A percentile compares a stretch with the other conserved stretches of the same genome.
These are phyloP conservation scores for Creontiades dilutus DNA, from an alignment of 2,888 invertebrate genomes.

Conservation along the genomic window DNA sequence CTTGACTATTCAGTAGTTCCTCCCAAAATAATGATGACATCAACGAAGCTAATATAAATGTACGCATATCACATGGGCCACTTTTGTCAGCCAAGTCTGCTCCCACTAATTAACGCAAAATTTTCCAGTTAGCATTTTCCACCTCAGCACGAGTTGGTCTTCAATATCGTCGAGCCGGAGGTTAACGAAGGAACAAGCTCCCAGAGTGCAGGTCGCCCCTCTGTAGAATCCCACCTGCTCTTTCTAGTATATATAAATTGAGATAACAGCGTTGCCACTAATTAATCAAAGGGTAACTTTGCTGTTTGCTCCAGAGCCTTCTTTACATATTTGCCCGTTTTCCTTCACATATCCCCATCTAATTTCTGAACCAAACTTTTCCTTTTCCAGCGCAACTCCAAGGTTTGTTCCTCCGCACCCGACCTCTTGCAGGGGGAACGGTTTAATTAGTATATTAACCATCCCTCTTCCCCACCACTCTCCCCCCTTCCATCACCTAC, in stretches of 20 bases:
- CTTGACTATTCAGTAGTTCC: no score
- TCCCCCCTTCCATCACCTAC: background rate
- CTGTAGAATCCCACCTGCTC: constrained; percentile 47
- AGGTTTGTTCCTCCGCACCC: constrained; percentile 18
- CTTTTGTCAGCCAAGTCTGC: no score
- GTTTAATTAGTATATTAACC: constrained; percentile 60
- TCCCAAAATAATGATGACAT: no score
- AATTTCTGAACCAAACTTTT: constrained; percentile 66
- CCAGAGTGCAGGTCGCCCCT: background rate
- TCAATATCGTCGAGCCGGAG: background rate
- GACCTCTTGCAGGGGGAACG: background rate
- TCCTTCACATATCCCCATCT: constrained; percentile 67
- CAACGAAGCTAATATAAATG: no score
- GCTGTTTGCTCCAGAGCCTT: constrained; percentile 63
- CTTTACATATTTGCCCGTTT: constrained; percentile 67
- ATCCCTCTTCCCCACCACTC: background rate
- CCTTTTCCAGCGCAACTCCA: constrained; percentile 47
- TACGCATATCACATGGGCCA: no score
- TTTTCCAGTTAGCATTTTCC: no score
- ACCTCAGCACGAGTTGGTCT: background rate
- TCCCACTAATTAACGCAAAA: no score
- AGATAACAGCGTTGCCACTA: constrained; percentile 70
- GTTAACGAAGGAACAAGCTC: background rate
- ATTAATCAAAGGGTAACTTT: constrained; percentile 68
- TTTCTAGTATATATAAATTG: constrained; percentile 63